Evolutionary conservation across 2,113 vertebrate species (phyloP).

Genomic region (Macheiramphus alcinus): DNA sequence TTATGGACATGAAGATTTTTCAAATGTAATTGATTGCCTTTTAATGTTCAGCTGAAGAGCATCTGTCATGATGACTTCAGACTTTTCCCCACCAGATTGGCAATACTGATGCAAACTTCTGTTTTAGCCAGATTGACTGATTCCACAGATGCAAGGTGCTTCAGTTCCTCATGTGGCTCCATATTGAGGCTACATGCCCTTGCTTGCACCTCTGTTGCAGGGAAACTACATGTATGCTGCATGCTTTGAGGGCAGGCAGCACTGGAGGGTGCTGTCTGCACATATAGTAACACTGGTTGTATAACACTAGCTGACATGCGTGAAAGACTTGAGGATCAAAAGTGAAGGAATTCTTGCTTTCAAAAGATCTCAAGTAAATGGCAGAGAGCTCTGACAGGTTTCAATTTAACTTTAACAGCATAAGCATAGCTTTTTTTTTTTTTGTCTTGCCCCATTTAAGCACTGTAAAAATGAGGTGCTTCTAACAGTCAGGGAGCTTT

Average conservation of each 20-base stretch:
- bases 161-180: not conserved
- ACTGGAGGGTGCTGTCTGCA: not conserved
- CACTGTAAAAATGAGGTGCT: not conserved
- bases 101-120: not conserved
- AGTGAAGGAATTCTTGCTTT: not conserved
- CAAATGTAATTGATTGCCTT: not conserved
- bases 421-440: not conserved
- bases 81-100: not conserved
- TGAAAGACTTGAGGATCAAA: not conserved
- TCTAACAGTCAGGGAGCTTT: not conserved
- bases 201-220: not conserved
- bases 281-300: not conserved
- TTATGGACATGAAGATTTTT: not conserved
- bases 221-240: not conserved
- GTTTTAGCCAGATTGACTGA: not conserved
- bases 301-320: fast-evolving
- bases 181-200: not conserved
- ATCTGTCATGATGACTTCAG: not conserved
- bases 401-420: not conserved
- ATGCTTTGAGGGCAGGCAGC: not conserved
- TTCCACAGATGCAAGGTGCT: not conserved
- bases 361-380: not conserved
- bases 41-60: not conserved
- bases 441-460: not conserved
- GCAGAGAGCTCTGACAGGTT: not conserved